Conservation (phyloP, 2,888 invertebrate genomes). For the Pseudeuparius sepicola region DNA sequence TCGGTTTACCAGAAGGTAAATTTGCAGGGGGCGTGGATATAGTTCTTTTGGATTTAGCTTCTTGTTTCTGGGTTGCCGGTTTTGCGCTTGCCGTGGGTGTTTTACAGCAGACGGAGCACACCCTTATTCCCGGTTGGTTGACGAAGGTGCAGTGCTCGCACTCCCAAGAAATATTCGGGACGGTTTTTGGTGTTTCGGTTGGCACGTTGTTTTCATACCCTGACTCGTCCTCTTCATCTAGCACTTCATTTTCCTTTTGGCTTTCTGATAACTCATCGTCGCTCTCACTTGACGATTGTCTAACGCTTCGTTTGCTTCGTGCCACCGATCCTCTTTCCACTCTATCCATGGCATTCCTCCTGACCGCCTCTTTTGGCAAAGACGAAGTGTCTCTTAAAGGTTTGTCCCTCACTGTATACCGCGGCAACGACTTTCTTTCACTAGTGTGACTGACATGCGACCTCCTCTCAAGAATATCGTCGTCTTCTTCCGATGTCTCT, state of each 20-base stretch:
- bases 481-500: conserved; percentile 41
- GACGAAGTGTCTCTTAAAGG: conserved; percentile 30
- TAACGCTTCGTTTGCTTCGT: conserved; percentile 27
- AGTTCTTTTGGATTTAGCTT: conserved; percentile 14
- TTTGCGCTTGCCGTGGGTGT: conserved; percentile 46
- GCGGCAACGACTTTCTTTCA: conserved; percentile 31
- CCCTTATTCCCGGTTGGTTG: conserved; percentile 67
- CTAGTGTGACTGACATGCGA: conserved; percentile 34
- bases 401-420: conserved; percentile 27
- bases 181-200: conserved; percentile 31
- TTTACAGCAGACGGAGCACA: conserved; percentile 80
- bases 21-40: conserved; percentile 14
- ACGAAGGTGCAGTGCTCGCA: conserved; percentile 88
- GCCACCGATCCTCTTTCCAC: conserved; percentile 27
- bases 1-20: conserved; percentile 4
- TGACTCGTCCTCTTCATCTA: conserved; percentile 30
- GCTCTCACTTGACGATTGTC: conserved; percentile 30
- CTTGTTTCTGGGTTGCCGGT: conserved; percentile 13
- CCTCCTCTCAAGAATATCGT: conserved; percentile 29
- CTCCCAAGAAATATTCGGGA: conserved; percentile 60
- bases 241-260: conserved; percentile 25
- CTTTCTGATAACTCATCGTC: conserved; percentile 31
- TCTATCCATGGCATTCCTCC: conserved; percentile 27
- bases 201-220: conserved; percentile 31
- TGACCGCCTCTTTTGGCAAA: conserved; percentile 31